Conservation (phyloP, 2,113 vertebrate genomes). For the Hippocampus abdominalis region DNA sequence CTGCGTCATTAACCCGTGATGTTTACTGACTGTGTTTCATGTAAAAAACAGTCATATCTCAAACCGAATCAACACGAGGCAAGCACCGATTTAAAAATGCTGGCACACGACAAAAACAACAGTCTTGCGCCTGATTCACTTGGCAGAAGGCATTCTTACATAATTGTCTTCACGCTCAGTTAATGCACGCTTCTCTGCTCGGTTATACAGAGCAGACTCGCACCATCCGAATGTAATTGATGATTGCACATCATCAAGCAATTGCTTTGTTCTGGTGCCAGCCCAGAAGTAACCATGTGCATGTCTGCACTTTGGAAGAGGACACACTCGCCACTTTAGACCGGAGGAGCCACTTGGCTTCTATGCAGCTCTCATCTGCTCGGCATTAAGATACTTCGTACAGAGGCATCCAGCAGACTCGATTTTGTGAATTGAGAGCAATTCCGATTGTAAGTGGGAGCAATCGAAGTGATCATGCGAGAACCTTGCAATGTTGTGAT, state of each 20-base stretch:
- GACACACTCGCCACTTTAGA: conserved; percentile 29
- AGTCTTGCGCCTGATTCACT: not conserved
- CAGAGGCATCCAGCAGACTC: conserved; percentile 11
- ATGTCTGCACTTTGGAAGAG: conserved; percentile 40
- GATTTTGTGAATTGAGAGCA: conserved; percentile 9
- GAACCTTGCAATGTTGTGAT: conserved; percentile 8
- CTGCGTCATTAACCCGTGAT: not conserved
- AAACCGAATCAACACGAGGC: not conserved
- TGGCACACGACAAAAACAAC: no score
- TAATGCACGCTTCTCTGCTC: conserved; percentile 29
- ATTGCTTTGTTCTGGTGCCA: conserved; percentile 65
- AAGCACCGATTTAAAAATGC: not conserved
- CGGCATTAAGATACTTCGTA: conserved; percentile 20
- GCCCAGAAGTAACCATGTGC: conserved; percentile 41
- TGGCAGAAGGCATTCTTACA: conserved; percentile 42
- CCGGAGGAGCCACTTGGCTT: conserved; percentile 28
- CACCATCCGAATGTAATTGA: conserved; percentile 66
- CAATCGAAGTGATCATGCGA: conserved; percentile 1
- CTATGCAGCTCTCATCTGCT: conserved; percentile 33
- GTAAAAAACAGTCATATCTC: not conserved
- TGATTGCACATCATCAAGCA: conserved; percentile 65
- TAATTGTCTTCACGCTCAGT: conserved; percentile 40
- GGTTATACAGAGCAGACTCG: conserved; percentile 48
- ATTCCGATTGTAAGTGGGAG: conserved; percentile 1
- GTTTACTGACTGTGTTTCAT: not conserved